phyloP scores from a whole-genome alignment of 2,113 vertebrate species.

The Sylvia atricapilla region DNA sequence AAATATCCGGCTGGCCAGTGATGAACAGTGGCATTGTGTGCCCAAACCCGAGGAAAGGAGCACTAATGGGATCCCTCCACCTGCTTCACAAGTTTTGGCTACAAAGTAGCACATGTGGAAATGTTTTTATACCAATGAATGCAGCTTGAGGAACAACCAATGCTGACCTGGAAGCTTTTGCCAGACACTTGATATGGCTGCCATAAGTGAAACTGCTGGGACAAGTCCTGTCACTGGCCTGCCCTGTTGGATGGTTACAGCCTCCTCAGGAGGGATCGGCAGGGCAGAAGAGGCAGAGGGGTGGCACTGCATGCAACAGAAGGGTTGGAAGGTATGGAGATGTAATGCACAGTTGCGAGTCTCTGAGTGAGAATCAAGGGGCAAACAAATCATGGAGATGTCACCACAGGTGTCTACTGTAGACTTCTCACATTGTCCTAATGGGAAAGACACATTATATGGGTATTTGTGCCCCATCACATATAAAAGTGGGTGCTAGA shows the following conservation, averaged over 20 bases:
- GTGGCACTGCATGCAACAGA: not conserved
- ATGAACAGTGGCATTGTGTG: not conserved
- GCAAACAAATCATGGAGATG: not conserved
- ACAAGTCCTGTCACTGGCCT: not conserved
- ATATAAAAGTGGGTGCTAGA: not conserved
- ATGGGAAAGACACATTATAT: not conserved
- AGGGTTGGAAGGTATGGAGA: not conserved
- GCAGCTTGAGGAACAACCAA: not conserved
- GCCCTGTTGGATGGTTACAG: not conserved
- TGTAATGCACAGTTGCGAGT: not conserved
- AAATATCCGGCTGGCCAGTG: not conserved
- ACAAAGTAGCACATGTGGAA: not conserved
- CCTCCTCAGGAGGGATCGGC: not conserved
- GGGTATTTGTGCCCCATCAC: not conserved
- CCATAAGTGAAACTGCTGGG: not conserved
- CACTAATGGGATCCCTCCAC: not conserved
- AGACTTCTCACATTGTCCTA: not conserved
- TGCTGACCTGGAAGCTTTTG: not conserved
- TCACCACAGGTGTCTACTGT: not conserved
- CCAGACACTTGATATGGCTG: not conserved
- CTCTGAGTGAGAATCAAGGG: not conserved
- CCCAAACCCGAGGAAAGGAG: not conserved
- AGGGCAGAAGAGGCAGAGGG: not conserved
- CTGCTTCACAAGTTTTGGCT: not conserved
- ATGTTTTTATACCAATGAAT: not conserved